A percentile compares a stretch with the other conserved stretches of the same genome.
phyloP scores from a whole-genome alignment of 2,113 vertebrate genomes.

The Pelodiscus sinensis region DNA sequence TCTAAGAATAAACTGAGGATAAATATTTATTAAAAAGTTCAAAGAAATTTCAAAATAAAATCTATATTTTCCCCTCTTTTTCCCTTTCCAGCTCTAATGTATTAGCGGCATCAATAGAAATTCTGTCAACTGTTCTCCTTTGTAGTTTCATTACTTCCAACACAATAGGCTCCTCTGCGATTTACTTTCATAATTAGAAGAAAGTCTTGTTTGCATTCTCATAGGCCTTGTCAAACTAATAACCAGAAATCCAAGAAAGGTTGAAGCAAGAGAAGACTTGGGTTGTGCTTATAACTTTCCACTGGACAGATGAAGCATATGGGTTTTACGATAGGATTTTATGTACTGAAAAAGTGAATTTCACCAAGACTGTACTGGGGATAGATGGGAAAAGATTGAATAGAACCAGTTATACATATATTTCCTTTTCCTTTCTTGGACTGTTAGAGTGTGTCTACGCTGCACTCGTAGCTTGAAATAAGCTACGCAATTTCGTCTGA shows the following conservation, averaged over 20 bases:
- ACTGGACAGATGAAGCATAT: too few relatives aligned
- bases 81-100: background rate
- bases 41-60: background rate
- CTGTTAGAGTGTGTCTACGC: fast-evolving
- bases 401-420: background rate
- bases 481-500: too few relatives aligned
- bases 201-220: background rate
- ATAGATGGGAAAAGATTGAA: background rate
- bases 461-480: too few relatives aligned
- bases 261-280: background rate
- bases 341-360: background rate
- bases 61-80: background rate
- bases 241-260: background rate
- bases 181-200: background rate
- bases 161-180: background rate
- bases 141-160: background rate
- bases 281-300: too few relatives aligned
- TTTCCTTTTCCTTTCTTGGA: background rate
- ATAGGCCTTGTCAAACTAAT: background rate
- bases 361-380: fast-evolving
- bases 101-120: background rate
- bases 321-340: background rate
- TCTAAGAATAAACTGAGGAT: background rate
- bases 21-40: background rate
- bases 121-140: background rate